Evolutionary conservation across 2,797 vertebrate species (phyloP), one percentile per base, ranked within the genome.

Genomic region (Peromyscus eremicus): DNA sequence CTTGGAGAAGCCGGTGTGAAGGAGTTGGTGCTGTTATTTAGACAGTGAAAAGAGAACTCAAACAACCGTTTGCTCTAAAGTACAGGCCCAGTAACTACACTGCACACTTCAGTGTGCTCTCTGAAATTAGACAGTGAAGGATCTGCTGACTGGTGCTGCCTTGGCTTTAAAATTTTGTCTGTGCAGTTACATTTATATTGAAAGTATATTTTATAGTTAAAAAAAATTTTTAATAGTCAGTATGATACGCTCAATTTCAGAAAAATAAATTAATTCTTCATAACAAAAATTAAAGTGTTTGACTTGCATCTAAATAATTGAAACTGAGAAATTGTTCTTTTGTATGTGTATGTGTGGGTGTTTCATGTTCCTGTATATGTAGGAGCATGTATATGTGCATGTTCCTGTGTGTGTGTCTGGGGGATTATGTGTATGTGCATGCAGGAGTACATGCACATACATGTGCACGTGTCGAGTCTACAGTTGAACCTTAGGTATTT

Each of bases 231-330:
- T 46, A 81, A 8, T 60, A 37, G 13, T 82, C 49, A 76, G 34
- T 87, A 60, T 13, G 68, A 84, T 73, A 90, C 96, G 6, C 12
- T 95, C 27, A 77, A 75, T 32, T 89, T 89, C 57, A 94, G 37
- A 84, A 82, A 94, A 93, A 79, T 62, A 91, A 80, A 57, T 91
- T 95, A 70, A 88, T 85, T 92, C 25, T 92, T 92, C 9, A 13
- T 95, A 66, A 88, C 21, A 27, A 55, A 93, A 94, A 71, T 96
- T 97, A 93, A 83, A 75, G 6, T 84, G 27, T 92, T 96, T 95
- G 52, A 5, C 88, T 94, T 91, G 83, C 88, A 37, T 89, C 55
- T 43, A 94, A 85, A 62, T 94, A 87, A 85, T 87, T 94, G 7
- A 94, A 94, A 94, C 13, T 83, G 66, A 80, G 89, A 90, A 71